Base-by-base conservation (phyloP, 2,113 vertebrate species). In the Thalassarche chlororhynchos region DNA sequence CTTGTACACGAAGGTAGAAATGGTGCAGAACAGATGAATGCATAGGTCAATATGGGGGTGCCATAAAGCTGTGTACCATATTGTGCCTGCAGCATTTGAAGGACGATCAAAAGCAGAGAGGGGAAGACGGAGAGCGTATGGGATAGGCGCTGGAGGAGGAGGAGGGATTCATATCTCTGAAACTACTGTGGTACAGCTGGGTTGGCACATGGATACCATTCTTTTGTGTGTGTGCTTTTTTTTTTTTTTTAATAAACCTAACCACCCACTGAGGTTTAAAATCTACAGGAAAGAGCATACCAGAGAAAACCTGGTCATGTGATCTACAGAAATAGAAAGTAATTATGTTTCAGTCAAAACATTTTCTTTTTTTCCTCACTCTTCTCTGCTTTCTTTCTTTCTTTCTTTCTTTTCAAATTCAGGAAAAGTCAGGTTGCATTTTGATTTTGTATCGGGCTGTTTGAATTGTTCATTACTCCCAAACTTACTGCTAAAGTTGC, bases 11-110 rank as follows among this genome's bases (percentile, higher is more conserved):
- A 57, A 62, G 19, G 17, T 62, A 46, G 26, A 34, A 19, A 38
- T 20, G 18, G 2, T n/a, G 28, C 0, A 2, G 40, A 78, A 52
- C 13, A 70, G 12, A 25, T 47, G 8, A 77, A 40, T 66, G 1
- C 11, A 2, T 6, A 31, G 5, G 14, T 36, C 21, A 51, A 0
- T 25, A 36, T 3, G 15, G 6, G 31, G 5, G 3, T 51, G 5
- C 31, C 38, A 21, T 29, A 62, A 70, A 69, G 14, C 23, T 19
- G 9, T 36, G 15, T 34, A n/a, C 34, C 64, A n/a, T 29, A 31
- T 19, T 72, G 20, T 17, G 38, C 25, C 46, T 91, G 44, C 7
- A 65, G 26, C 49, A 72, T 68, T 10, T 76, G 34, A 76, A 64
- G 32, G 17, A 54, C 44, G 18, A 85, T 76, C 61, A 40, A 52